Evolutionary conservation across 2,888 invertebrate species (phyloP).

Genomic region (Drosophila robusta): DNA sequence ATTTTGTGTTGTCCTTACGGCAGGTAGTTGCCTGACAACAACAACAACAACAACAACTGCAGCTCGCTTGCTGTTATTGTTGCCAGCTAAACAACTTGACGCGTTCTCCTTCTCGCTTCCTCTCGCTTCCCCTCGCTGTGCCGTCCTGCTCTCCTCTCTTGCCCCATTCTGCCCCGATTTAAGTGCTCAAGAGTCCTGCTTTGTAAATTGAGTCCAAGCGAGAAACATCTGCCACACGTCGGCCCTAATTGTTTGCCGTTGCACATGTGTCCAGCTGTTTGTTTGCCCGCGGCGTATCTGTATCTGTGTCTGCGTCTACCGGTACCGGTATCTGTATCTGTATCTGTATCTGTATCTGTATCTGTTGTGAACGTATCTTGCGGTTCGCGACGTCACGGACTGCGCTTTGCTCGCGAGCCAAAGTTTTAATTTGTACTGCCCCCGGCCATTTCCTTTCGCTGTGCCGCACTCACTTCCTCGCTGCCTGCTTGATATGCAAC

Average conservation of each 20-base stretch:
- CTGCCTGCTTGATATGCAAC: constrained; percentile 70
- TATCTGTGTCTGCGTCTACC: constrained; percentile 19
- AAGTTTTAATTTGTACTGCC: constrained; percentile 24
- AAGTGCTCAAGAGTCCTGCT: constrained; percentile 62
- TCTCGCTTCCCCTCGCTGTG: constrained; percentile 10
- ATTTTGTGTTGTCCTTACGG: constrained; percentile 49
- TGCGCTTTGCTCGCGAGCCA: constrained; percentile 63
- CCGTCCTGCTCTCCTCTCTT: background rate
- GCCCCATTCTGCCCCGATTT: constrained; percentile 46
- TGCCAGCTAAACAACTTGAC: constrained; percentile 57
- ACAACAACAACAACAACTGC: constrained; percentile 18
- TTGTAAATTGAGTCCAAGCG: constrained; percentile 44
- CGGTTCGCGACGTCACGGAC: constrained; percentile 37
- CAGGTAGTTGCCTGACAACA: constrained; percentile 62
- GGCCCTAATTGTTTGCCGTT: constrained; percentile 72
- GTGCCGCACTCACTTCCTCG: constrained; percentile 48
- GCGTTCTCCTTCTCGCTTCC: constrained; percentile 16
- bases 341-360: constrained; percentile 28
- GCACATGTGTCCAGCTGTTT: constrained; percentile 66
- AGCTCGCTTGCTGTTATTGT: constrained; percentile 49
- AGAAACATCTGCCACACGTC: constrained; percentile 79
- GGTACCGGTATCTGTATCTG: background rate
- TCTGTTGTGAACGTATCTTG: constrained; percentile 14
- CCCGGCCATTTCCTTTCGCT: constrained; percentile 5
- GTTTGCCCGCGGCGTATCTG: constrained; percentile 28